Base-by-base conservation (phyloP, 2,888 invertebrate genomes). In the Oligia fasciuncula region DNA sequence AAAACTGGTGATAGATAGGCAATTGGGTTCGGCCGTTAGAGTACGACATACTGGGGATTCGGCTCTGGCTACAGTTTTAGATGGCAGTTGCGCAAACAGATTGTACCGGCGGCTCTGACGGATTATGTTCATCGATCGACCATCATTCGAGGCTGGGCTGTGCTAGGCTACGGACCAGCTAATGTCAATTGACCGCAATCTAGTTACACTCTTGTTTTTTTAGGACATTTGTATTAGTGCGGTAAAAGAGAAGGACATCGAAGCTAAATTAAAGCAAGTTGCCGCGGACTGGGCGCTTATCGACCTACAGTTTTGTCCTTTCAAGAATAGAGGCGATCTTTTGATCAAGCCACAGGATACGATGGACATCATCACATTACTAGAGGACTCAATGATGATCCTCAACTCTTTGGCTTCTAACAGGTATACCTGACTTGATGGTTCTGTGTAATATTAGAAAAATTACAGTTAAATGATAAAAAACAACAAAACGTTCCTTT, bases 221-320 rank as follows among this genome's bases (percentile, higher is more conserved):
- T 66, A 98, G 98, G 99, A 99, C 92, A 98, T 99, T 88, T 99
- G 99, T 91, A 98, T 99, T 60, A 98, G 98, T 90, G 99, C 99
- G 0, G 98, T 98, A 0, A 99, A 99, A 95, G 99, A 99, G 93
- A 98, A 98, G 89, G 99, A 99, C 89, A 99, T 99, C 83, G 99
- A 99, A 95, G 98, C 98, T 0, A 99, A 99, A 95, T 93, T 99
- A 81, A 98, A 98, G 88, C 98, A 98, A 95, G 97, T 98, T 0
- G 97, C 98, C 62, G 96, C 97, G 4, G 98, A 99, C 93, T 99
- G 99, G 99, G 97, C 98, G 0, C 92, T 97, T 6, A 97, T 98
- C 0, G 98, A 98, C 84, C 94, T 99, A 13, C 97, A 97, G 63
- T 98, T 99, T 92, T 94, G 98, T 0, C 91, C 94, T 57, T 99